Evolutionary conservation across 2,797 vertebrate genomes (phyloP), one percentile per base, ranked within the genome.

Genomic region (Hyperoplus immaculatus): DNA sequence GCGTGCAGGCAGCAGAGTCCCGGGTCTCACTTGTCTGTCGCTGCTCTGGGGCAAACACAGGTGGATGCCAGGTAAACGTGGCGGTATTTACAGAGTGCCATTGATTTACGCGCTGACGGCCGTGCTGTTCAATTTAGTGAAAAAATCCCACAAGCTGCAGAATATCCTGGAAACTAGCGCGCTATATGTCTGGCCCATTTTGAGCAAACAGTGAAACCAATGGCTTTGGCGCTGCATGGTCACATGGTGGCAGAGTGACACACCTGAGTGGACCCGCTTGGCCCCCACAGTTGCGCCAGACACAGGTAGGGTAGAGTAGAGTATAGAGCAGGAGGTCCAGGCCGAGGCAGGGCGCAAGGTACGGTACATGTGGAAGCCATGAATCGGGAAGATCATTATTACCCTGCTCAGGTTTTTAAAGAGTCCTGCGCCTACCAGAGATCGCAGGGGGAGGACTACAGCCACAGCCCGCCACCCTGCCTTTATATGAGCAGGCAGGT

Each of bases 361-460:
- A 77, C 77, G 77, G 82, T 89, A 73, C 87, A 84, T 88, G 89
- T 87, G 84, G 56, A 41, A 95, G 92, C 93, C 96, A 99, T 99
- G 98, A 97, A 99, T 91, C 92, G 96, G 78, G 97, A 99, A 83
- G 97, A 97, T 65, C 96, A 96, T 61, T 99, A 95, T 87, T 99
- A 96, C 80, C 93, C 96, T 38, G 87, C 96, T 71, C 97, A 96
- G 87, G 95, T 98, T 66, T 99, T 98, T 92, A 99, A 98, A 92
- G 98, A 99, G 78, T 91, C 97, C 1, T 99, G 97, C 18, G 95
- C 94, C 13, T 99, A 96, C 88, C 98, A 99, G 95, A 94, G 97
- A 75, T 56, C 93, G 15, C 96, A 94, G 15, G 92, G 84, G 14
- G 97, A 96, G 75, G 97, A 98, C 74, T 98, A 96, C 94, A 96